Evolutionary conservation across 2,797 vertebrate species (phyloP), one percentile per base, ranked within the genome.

Genomic region (Acanthurus lineatus): DNA sequence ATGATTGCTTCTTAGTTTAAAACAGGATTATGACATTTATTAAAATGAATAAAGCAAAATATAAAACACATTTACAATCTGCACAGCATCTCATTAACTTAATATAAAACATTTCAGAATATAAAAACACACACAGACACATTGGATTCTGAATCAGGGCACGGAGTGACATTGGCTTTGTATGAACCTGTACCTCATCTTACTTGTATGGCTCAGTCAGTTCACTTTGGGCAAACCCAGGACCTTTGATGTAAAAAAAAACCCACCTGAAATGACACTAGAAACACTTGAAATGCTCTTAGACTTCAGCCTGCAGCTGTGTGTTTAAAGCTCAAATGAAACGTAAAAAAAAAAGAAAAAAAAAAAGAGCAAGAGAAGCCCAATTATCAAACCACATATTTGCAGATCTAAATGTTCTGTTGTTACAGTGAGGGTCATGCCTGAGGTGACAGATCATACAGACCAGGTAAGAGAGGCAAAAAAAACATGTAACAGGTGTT

Each of bases 31-130:
- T 4, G 28, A 32, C 28, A 82, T 92, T 92, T 92, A 92, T 91
- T 92, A 76, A 89, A 92, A 85, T 3, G 1, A 64, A 59, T 45
- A 11, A 64, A 47, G 5, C 9, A 79, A 76, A 8, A 52, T 35
- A 62, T 25, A 75, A 72, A 82, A 85, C 79, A 85, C 56, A 87
- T 62, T 35, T 73, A 84, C 12, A 66, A 65, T 64, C 6, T 78
- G 73, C 74, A 86, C 91, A 85, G 88, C 83, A 90, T 74, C 19
- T 81, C 47, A 76, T 59, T 53, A 76, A 80, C 19, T 5, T 48
- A 9, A 62, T 63, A 79, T 63, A 79, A 86, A 85, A 85, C 20
- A 73, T 53, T 78, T 44, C 3, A 68, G 67, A 66, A 77, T 45
- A 80, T 49, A 76, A 69, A 73, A 83, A 32, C 28, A 58, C 76